Percentiles rank a stretch among this genome's conserved stretches.
phyloP scores from a whole-genome alignment of 2,797 vertebrate species.

The Catharus ustulatus region DNA sequence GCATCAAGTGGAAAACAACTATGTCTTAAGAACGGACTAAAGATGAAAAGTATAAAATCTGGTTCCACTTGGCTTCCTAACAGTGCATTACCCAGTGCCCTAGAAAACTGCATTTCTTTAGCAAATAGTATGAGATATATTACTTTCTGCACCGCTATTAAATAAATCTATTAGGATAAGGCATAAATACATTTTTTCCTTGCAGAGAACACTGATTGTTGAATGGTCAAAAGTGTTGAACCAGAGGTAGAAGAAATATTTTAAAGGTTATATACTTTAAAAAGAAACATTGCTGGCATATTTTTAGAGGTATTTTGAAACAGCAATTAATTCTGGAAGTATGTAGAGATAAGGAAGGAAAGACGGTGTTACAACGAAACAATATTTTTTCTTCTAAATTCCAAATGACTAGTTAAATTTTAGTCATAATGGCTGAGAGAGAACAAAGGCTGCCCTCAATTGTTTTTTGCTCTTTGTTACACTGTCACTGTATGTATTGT shows the following conservation, averaged over 20 bases:
- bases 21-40: background rate
- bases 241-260: background rate
- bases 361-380: background rate
- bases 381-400: background rate
- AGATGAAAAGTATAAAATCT: background rate
- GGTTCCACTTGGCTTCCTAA: slow-evolving; percentile 22
- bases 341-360: background rate
- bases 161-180: slow-evolving; percentile 9
- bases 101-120: background rate
- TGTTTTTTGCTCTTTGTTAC: background rate
- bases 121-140: background rate
- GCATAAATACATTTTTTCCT: background rate
- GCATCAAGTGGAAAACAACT: background rate
- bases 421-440: background rate
- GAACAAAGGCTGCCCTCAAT: background rate
- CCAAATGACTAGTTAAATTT: background rate
- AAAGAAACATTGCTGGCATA: background rate
- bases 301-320: background rate
- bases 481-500: background rate
- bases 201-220: background rate
- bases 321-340: background rate
- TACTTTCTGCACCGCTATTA: background rate
- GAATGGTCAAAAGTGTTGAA: background rate
- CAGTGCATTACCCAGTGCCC: background rate
- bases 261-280: background rate